Percentiles rank a stretch among this genome's conserved stretches.
Conservation (phyloP, 1,140 invertebrate species). For the Orussus abietinus region DNA sequence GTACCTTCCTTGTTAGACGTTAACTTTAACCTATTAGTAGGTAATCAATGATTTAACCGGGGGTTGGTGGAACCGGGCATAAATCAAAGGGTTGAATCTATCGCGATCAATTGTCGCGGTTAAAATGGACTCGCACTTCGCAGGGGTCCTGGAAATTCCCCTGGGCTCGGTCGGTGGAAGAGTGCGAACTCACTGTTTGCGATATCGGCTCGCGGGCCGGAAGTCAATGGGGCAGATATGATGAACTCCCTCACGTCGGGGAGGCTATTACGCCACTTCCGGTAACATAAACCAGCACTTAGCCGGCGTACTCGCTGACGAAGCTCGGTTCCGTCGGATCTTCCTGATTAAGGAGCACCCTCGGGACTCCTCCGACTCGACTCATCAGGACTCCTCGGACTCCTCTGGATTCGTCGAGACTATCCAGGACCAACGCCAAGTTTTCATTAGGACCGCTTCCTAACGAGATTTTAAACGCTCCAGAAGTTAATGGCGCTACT, state of each 20-base stretch:
- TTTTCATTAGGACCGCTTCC: conserved; percentile 9
- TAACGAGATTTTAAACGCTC: background rate
- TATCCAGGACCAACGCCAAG: conserved; percentile 11
- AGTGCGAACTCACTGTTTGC: conserved; percentile 1
- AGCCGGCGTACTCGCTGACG: conserved; percentile 32
- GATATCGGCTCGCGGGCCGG: no score
- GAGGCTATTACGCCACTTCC: conserved; percentile 38
- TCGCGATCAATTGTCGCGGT: no score
- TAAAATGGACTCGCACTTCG: no score
- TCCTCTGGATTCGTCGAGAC: conserved; percentile 13
- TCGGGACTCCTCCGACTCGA: conserved; percentile 6
- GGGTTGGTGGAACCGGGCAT: no score
- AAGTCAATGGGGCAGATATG: background rate
- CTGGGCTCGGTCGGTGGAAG: no score
- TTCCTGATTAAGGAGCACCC: conserved; percentile 16
- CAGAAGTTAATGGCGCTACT: no score
- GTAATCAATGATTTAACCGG: no score
- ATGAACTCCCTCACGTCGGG: conserved; percentile 1
- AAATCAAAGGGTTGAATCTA: no score
- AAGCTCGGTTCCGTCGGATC: conserved; percentile 25
- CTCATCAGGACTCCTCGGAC: conserved; percentile 9
- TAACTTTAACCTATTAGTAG: no score
- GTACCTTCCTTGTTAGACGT: no score
- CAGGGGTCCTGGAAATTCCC: no score
- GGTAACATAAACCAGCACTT: conserved; percentile 47